Evolutionary conservation across 2,888 invertebrate species (phyloP).

Genomic region (Philonicus albiceps): DNA sequence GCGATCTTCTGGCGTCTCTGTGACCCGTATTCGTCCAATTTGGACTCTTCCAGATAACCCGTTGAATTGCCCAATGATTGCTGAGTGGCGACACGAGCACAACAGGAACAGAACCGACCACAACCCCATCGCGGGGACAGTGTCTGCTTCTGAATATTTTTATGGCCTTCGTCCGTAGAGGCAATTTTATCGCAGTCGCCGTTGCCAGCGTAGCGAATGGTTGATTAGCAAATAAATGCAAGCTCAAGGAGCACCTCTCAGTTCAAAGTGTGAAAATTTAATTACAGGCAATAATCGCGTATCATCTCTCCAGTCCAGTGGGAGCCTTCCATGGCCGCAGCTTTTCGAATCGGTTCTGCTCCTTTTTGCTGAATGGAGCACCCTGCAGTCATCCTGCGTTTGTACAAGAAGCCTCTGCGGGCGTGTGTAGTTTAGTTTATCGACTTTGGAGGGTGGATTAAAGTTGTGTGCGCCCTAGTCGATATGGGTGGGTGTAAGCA

Average conservation of each 20-base stretch:
- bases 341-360: neutral
- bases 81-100: neutral
- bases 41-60: neutral
- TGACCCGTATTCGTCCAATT: neutral
- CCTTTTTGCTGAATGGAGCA: neutral
- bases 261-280: neutral
- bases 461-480: neutral
- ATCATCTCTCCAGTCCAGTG: neutral
- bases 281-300: neutral
- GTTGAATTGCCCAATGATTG: neutral
- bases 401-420: neutral
- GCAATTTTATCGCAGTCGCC: neutral
- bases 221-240: neutral
- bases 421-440: neutral
- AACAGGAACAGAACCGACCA: neutral
- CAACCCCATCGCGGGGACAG: neutral
- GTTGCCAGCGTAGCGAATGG: neutral
- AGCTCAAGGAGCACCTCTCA: neutral
- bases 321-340: neutral
- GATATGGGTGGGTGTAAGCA: neutral
- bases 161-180: neutral
- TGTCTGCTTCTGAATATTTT: neutral
- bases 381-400: neutral
- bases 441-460: constrained; percentile 1
- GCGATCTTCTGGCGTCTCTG: neutral